Percentiles rank a stretch among this genome's conserved stretches.
Conservation (phyloP, 2,797 vertebrate genomes). For the Buphagus erythrorhynchus region DNA sequence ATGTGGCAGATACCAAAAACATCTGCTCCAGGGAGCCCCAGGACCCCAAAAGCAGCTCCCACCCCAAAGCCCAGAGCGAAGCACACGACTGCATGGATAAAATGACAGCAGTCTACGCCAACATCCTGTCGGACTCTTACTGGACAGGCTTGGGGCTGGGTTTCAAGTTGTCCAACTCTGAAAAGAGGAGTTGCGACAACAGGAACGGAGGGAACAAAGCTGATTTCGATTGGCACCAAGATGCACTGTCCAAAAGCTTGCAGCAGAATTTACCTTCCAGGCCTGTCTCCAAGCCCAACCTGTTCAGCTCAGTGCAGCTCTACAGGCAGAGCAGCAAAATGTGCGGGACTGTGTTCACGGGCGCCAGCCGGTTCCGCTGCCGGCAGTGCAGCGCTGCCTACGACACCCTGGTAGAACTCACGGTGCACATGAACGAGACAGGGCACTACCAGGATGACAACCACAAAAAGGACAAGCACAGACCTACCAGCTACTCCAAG, state of each 20-base stretch:
- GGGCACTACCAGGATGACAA: slow-evolving; percentile 99
- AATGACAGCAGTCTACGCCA: slow-evolving; percentile 97
- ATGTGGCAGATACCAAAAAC: slow-evolving; percentile 91
- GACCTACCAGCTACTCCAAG: slow-evolving; percentile 91
- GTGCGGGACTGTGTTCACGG: slow-evolving; percentile 92
- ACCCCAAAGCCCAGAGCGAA: slow-evolving; percentile 85
- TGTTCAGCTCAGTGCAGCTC: slow-evolving; percentile 97
- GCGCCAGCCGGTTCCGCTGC: slow-evolving; percentile 95
- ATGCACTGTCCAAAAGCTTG: slow-evolving; percentile 94
- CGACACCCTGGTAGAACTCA: slow-evolving; percentile 95
- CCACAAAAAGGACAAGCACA: slow-evolving; percentile 90
- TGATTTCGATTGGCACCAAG: slow-evolving; percentile 98
- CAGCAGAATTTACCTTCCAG: slow-evolving; percentile 92
- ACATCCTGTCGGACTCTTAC: slow-evolving; percentile 97
- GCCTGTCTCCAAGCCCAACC: slow-evolving; percentile 91
- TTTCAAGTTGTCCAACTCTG: slow-evolving; percentile 89
- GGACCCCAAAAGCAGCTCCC: slow-evolving; percentile 78
- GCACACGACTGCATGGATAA: slow-evolving; percentile 92
- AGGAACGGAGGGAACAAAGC: slow-evolving; percentile 89
- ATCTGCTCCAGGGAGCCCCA: slow-evolving; percentile 85
- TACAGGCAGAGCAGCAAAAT: slow-evolving; percentile 95
- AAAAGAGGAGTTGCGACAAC: slow-evolving; percentile 90
- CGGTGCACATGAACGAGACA: slow-evolving; percentile 96
- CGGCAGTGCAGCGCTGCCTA: slow-evolving; percentile 97
- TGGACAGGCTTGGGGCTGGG: slow-evolving; percentile 94